Percentiles rank a stretch among this genome's conserved stretches.
Conservation (phyloP, 2,888 invertebrate species). For the Philhelius pedissequus region DNA sequence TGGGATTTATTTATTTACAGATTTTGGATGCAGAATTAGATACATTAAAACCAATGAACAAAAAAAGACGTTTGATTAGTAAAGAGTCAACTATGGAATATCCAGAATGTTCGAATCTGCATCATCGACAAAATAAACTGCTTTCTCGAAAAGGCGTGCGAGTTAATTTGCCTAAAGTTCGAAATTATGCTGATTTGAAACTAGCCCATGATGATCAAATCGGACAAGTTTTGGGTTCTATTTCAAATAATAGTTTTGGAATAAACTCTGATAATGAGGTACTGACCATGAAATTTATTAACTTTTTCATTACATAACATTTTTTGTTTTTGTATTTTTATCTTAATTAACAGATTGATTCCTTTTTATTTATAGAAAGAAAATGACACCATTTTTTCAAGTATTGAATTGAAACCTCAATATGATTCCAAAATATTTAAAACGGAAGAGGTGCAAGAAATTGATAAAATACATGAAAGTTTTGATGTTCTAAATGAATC, state of each 20-base stretch:
- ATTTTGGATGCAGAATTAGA: not conserved
- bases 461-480: not conserved
- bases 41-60: not conserved
- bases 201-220: not conserved
- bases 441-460: not conserved
- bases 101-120: not conserved
- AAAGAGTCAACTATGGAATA: conserved; percentile 1
- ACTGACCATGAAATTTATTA: no score
- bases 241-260: not conserved
- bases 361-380: not conserved
- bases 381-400: not conserved
- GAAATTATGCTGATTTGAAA: not conserved
- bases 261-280: not conserved
- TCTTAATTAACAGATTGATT: no score
- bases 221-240: not conserved
- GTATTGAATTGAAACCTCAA: not conserved
- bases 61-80: not conserved
- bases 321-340: no score
- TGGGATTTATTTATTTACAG: not conserved
- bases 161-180: not conserved
- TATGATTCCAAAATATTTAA: not conserved
- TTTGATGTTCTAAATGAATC: not conserved
- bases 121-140: not conserved
- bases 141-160: not conserved
- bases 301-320: no score